Percentiles rank a stretch among this genome's conserved stretches.
Evolutionary conservation across 2,113 vertebrate species (phyloP).

Genomic region (Cichladusa arquata): DNA sequence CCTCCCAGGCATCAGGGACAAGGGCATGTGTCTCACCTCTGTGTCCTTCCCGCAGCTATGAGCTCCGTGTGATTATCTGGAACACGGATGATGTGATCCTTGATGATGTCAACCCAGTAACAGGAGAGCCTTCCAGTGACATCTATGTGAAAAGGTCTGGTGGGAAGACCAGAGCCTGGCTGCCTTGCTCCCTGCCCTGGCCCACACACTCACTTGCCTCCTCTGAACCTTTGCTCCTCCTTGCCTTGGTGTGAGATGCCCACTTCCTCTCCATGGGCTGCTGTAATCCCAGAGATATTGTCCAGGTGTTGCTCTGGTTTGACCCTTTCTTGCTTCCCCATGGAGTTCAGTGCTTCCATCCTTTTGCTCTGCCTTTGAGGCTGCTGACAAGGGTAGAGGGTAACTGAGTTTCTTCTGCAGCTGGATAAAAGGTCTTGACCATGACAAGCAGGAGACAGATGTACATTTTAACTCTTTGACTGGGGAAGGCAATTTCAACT

Average conservation of each 20-base stretch:
- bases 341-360: neutral
- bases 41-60: constrained; percentile 75
- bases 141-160: constrained; percentile 92
- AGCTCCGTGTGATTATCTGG: constrained; percentile 92
- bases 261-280: neutral
- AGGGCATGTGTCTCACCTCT: neutral
- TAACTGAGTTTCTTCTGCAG: constrained; percentile 70
- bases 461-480: constrained; percentile 96
- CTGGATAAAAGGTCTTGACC: constrained; percentile 90
- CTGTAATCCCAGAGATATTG: neutral
- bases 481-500: constrained; percentile 95
- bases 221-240: neutral
- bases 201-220: neutral
- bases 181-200: neutral
- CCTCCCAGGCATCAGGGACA: neutral
- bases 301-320: neutral
- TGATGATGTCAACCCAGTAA: constrained; percentile 91
- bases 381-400: neutral
- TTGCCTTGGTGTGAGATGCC: neutral
- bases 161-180: neutral
- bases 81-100: constrained; percentile 90
- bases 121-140: constrained; percentile 87
- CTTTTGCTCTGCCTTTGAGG: neutral
- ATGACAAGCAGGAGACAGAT: constrained; percentile 91
- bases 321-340: neutral